Evolutionary conservation across 2,888 invertebrate species (phyloP).

Genomic region (Bedellia somnulentella): DNA sequence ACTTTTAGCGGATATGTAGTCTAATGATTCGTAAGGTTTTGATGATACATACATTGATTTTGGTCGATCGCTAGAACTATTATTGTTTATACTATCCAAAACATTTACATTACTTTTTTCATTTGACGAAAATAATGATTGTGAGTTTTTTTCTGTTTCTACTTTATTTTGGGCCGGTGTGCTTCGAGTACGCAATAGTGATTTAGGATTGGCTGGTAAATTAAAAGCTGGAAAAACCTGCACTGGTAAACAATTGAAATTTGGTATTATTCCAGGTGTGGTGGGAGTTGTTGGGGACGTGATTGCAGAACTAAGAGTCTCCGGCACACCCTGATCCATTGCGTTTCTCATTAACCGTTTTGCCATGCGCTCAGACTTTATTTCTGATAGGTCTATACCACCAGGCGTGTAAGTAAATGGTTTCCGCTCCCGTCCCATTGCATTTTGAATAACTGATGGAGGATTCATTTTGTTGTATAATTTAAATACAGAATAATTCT

Average conservation of each 20-base stretch:
- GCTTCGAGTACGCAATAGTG: slow-evolving; percentile 41
- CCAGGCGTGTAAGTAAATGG: slow-evolving; percentile 95
- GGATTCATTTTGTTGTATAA: slow-evolving; percentile 69
- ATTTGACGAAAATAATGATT: neutral
- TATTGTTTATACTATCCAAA: slow-evolving; percentile 1
- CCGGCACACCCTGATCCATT: slow-evolving; percentile 71
- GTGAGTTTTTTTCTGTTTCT: neutral
- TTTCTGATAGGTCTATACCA: slow-evolving; percentile 87
- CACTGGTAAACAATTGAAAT: slow-evolving; percentile 49
- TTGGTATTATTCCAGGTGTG: slow-evolving; percentile 37
- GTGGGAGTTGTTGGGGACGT: slow-evolving; percentile 52
- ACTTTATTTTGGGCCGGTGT: slow-evolving; percentile 24
- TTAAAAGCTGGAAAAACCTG: slow-evolving; percentile 65
- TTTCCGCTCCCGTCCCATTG: slow-evolving; percentile 91
- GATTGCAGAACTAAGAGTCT: slow-evolving; percentile 53
- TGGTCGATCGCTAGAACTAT: neutral
- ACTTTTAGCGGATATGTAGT: too few species aligned
- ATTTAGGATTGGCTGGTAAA: slow-evolving; percentile 70
- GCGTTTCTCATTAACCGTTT: slow-evolving; percentile 64
- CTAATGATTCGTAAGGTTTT: too few species aligned
- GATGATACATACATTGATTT: slow-evolving; percentile 3
- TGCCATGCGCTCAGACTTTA: slow-evolving; percentile 88
- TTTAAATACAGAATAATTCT: slow-evolving; percentile 41
- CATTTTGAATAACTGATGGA: slow-evolving; percentile 84
- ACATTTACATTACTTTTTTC: neutral